These are phyloP conservation scores for Lutjanus campechanus DNA, from an alignment of 2,797 vertebrate species.

Conservation along the genomic window DNA sequence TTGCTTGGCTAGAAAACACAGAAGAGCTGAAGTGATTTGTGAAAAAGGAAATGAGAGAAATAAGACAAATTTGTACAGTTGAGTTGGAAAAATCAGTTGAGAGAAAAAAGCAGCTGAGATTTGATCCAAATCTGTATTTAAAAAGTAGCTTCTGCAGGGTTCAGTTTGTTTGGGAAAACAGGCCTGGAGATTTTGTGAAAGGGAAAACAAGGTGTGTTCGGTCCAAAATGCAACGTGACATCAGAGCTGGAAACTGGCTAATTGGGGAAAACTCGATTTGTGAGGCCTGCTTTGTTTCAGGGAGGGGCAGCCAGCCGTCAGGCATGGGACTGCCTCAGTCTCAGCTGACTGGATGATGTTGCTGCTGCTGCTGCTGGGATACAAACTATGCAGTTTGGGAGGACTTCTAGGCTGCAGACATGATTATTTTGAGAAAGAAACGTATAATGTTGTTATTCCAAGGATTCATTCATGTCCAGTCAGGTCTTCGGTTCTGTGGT, in stretches of 20 bases:
- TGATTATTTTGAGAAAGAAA: conserved; percentile 42
- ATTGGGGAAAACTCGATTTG: conserved; percentile 63
- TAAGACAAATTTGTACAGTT: neutral
- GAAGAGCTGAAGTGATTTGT: conserved; percentile 19
- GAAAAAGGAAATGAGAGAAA: conserved; percentile 27
- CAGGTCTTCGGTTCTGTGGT: conserved; percentile 33
- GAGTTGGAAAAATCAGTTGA: conserved; percentile 11
- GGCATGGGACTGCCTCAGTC: conserved; percentile 17
- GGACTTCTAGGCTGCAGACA: conserved; percentile 13
- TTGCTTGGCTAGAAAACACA: conserved; percentile 42
- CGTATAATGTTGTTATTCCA: conserved; percentile 32
- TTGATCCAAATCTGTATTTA: conserved; percentile 1
- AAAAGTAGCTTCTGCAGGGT: conserved; percentile 19
- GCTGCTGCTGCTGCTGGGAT: conserved; percentile 34
- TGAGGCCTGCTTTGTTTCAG: conserved; percentile 63
- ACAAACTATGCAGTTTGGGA: conserved; percentile 8
- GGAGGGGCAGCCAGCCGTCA: conserved; percentile 19
- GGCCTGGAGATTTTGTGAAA: conserved; percentile 35
- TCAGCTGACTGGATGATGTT: conserved; percentile 39
- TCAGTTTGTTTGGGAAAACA: conserved; percentile 28
- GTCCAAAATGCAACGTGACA: conserved; percentile 50
- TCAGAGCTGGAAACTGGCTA: conserved; percentile 57
- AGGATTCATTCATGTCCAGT: conserved; percentile 21
- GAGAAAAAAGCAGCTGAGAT: neutral
- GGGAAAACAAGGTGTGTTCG: conserved; percentile 58